Evolutionary conservation across 1,140 invertebrate genomes (phyloP), one percentile per base, ranked within the genome.

Genomic region (Nephila pilipes): DNA sequence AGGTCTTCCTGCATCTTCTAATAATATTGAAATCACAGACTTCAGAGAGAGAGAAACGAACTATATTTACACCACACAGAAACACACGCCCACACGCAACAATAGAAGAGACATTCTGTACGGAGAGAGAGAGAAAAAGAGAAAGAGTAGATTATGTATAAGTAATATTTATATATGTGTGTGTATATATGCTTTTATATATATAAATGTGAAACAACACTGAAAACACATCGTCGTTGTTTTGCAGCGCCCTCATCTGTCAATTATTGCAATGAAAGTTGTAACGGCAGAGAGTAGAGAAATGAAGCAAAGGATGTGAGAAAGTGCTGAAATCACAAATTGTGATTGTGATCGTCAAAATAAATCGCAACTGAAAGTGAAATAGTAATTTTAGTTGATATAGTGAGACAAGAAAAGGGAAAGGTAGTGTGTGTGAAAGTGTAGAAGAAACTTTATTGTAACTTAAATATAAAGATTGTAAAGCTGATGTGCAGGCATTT

Each of bases 171-270:
- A 69, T 69, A 32, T 69, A 36, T 69, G 16, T 69, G 25, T 65
- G 5, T 69, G 25, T 69, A 69, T 32, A 69, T 63, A n/a, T n/a
- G n/a, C 60, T 12, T 63, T 63, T 22, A 32, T 32, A 32, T 65
- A n/a, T 25, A 63, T 85, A 91, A 91, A 83, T 91, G 36, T 65
- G 57, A 91, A 69, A 91, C 80, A 91, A 91, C 88, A 81, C 46
- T 85, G 58, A 69, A 25, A 92, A 65, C 60, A 85, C 29, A 60
- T 87, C 91, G 83, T 92, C 81, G 91, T 92, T 92, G 91, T 65
- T 87, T 92, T 75, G 36, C 83, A 87, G 81, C 63, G 79, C 89
- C 75, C 79, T 79, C 91, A 38, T 85, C 25, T 83, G 32, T n/a
- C 38, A 57, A 57, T 92, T 92, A 92, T 87, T 92, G 83, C 91